phyloP scores from a whole-genome alignment of 35 echinoderm and acorn worm genomes.

The Eucidaris tribuloides region DNA sequence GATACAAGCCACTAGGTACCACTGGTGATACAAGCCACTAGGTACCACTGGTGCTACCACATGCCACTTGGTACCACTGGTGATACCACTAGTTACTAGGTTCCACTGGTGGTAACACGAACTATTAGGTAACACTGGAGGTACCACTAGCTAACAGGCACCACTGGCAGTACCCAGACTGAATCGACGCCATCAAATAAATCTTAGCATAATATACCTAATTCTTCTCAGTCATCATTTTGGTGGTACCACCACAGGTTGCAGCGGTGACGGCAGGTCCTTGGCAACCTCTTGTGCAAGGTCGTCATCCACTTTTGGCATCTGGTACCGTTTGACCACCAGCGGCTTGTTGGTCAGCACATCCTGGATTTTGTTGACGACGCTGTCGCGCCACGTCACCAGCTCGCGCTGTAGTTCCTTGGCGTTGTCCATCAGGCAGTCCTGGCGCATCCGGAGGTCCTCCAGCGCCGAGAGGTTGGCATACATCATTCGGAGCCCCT shows the following conservation, averaged over 20 bases:
- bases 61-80: no score
- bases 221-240: no score
- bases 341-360: constrained; percentile 66
- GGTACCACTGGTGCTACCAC: no score
- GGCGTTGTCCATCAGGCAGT: constrained; percentile 80
- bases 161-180: no score
- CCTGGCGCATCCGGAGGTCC: constrained; percentile 79
- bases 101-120: no score
- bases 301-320: constrained; percentile 45
- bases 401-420: constrained; percentile 75
- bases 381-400: constrained; percentile 70
- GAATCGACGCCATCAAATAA: no score
- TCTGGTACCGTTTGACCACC: constrained; percentile 34
- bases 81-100: no score
- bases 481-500: constrained; percentile 93
- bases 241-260: constrained; percentile 64
- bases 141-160: no score
- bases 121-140: no score
- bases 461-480: constrained; percentile 86
- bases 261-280: constrained; percentile 48
- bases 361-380: constrained; percentile 63
- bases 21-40: no score
- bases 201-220: no score
- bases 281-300: constrained; percentile 11
- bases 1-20: no score